Conservation (phyloP, 2,888 invertebrate species). For the Melieria picta region DNA sequence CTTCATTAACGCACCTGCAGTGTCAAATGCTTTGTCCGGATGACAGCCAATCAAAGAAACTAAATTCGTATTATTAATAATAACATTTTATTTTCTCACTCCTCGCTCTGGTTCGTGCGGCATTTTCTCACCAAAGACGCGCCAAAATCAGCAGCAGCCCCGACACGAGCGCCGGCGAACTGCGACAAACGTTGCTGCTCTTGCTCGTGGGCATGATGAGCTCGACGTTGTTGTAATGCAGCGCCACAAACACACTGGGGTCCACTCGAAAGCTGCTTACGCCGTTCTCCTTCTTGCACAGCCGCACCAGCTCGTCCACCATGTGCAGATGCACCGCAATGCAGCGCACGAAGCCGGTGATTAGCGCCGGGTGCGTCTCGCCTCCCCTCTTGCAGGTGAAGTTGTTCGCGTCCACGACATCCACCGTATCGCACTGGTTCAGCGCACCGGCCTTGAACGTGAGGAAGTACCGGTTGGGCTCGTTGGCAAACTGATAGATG, state of each 20-base stretch:
- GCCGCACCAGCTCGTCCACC: conserved; percentile 22
- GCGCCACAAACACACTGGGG: conserved; percentile 12
- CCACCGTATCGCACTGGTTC: no score
- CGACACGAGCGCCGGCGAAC: background rate
- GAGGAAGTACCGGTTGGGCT: no score
- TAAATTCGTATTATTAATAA: background rate
- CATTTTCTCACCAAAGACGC: no score
- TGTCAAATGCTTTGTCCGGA: no score
- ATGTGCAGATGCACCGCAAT: conserved; percentile 19
- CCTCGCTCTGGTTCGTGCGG: no score
- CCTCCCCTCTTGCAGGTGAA: no score
- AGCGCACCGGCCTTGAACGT: no score
- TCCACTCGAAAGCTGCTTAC: background rate
- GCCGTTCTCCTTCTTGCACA: conserved; percentile 8
- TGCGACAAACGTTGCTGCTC: background rate
- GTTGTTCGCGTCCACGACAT: no score
- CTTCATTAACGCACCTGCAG: no score
- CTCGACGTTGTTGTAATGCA: conserved; percentile 16
- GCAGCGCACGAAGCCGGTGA: conserved; percentile 6
- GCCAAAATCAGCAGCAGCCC: background rate
- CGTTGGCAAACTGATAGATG: no score
- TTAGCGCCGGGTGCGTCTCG: no score
- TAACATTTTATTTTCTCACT: no score
- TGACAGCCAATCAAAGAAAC: background rate
- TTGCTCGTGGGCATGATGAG: background rate